Percentiles rank a stretch among this genome's conserved stretches.
Evolutionary conservation across 2,888 invertebrate species (phyloP).

Genomic region (Aspidiotus destructor): DNA sequence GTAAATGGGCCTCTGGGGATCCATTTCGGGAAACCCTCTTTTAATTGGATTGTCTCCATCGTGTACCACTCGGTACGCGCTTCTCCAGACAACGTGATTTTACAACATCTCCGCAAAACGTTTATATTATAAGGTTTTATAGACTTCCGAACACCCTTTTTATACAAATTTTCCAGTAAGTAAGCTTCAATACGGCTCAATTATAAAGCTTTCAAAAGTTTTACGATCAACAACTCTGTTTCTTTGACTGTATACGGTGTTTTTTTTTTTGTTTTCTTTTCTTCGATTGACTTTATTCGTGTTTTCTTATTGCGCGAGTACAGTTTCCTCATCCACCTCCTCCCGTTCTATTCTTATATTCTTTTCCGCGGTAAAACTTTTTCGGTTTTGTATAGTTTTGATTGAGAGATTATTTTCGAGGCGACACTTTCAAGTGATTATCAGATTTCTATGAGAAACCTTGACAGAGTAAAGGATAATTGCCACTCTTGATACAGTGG

Average conservation of each 20-base stretch:
- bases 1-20: conserved; percentile 33
- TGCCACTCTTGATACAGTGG: too few relatives aligned
- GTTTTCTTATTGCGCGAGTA: background rate
- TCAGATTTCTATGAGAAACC: too few relatives aligned
- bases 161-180: conserved; percentile 32
- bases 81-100: conserved; percentile 25
- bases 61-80: conserved; percentile 14
- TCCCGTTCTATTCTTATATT: too few relatives aligned
- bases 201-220: conserved; percentile 33
- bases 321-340: too few relatives aligned
- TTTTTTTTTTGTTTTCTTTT: background rate
- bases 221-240: conserved; percentile 16
- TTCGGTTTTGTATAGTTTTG: too few relatives aligned
- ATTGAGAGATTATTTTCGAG: too few relatives aligned
- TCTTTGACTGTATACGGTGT: background rate
- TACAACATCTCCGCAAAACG: conserved; percentile 28
- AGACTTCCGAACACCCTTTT: conserved; percentile 33
- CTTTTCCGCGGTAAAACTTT: too few relatives aligned
- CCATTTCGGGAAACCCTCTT: conserved; percentile 34
- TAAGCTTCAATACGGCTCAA: conserved; percentile 32
- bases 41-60: conserved; percentile 33
- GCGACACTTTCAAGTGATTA: too few relatives aligned
- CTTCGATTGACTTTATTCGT: conserved; percentile 1
- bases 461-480: too few relatives aligned
- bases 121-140: conserved; percentile 31